phyloP scores from a whole-genome alignment of 2,113 vertebrate species.

The Silurus glanis region DNA sequence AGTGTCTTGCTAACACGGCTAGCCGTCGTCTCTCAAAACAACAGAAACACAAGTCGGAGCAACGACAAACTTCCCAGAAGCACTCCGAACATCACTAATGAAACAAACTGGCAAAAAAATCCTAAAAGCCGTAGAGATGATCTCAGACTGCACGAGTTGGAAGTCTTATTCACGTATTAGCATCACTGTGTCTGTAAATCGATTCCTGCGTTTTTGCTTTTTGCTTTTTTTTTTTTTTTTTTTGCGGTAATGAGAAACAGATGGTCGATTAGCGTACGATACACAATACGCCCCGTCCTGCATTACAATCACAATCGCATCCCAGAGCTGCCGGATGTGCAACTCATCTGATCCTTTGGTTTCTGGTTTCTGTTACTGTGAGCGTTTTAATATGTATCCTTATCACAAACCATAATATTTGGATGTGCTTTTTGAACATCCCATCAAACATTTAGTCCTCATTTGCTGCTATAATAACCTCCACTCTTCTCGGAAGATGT shows the following conservation, averaged over 20 bases:
- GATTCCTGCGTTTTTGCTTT: not conserved
- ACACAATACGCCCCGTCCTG: not conserved
- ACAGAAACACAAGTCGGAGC: not conserved
- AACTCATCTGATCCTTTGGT: not conserved
- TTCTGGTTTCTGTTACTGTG: not conserved
- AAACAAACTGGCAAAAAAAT: not conserved
- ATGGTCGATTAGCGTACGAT: slow-evolving; percentile 6
- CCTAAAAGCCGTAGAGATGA: not conserved
- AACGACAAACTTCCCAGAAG: not conserved
- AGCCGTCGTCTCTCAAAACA: not conserved
- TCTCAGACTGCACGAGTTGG: not conserved
- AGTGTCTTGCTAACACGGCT: slow-evolving; percentile 29
- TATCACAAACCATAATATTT: not conserved
- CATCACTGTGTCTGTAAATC: not conserved
- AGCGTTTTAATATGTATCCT: not conserved
- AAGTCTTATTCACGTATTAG: not conserved
- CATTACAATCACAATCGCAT: not conserved
- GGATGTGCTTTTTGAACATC: not conserved
- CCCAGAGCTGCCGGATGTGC: not conserved
- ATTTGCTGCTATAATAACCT: too few species aligned
- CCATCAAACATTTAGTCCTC: too few species aligned
- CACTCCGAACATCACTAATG: not conserved
- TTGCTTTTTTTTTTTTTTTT: not conserved
- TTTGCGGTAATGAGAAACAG: slow-evolving; percentile 14
- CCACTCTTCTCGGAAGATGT: too few species aligned